Evolutionary conservation across 1,140 invertebrate species (phyloP).

Genomic region (Hydropsyche tenuis): DNA sequence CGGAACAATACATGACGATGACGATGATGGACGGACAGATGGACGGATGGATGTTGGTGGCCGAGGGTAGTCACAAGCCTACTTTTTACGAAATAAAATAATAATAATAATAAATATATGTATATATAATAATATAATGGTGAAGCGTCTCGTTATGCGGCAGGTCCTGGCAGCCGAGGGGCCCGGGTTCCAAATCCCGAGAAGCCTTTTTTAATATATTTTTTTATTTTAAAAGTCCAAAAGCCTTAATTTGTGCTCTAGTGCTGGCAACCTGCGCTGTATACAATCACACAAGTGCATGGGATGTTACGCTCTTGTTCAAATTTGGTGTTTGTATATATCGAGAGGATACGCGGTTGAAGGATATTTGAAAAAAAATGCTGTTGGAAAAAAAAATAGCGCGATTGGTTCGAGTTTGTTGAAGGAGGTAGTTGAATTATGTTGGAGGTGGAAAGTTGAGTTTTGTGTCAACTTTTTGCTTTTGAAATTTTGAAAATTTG

Average conservation of each 20-base stretch:
- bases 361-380: too few relatives aligned
- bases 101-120: not conserved
- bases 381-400: too few relatives aligned
- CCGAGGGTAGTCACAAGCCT: conserved; percentile 18
- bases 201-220: not conserved
- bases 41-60: not conserved
- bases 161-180: conserved; percentile 31
- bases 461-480: too few relatives aligned
- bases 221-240: not conserved
- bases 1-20: too few relatives aligned
- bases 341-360: too few relatives aligned
- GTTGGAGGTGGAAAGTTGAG: too few relatives aligned
- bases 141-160: conserved; percentile 30
- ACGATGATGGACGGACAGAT: conserved; percentile 1
- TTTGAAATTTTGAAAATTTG: too few relatives aligned
- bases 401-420: too few relatives aligned
- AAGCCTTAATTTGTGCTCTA: conserved; percentile 37
- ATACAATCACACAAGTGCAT: conserved; percentile 36
- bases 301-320: conserved; percentile 30
- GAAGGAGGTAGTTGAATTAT: too few relatives aligned
- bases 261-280: conserved; percentile 37
- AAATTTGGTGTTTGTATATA: too few relatives aligned
- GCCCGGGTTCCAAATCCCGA: conserved; percentile 21
- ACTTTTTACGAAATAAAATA: conserved; percentile 4
- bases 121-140: not conserved